Conservation (phyloP, 2,797 vertebrate species). For the Taenioides sp. region DNA sequence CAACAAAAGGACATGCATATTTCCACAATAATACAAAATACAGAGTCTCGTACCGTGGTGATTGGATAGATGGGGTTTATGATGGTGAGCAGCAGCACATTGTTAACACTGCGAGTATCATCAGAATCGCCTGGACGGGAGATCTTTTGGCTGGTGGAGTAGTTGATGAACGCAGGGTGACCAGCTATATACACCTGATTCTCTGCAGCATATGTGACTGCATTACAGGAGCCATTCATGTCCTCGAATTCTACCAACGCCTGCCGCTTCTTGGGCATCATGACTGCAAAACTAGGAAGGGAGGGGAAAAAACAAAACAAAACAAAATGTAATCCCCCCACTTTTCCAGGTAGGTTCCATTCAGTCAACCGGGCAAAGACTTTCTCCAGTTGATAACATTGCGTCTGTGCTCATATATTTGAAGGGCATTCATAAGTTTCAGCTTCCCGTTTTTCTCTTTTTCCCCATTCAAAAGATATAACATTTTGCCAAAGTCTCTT, state of each 20-base stretch:
- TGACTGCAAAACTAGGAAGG: conserved; percentile 86
- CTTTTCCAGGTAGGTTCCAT: no score
- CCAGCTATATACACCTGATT: conserved; percentile 95
- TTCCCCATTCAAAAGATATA: no score
- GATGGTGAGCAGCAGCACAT: conserved; percentile 92
- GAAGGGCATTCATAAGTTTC: no score
- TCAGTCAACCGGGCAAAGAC: no score
- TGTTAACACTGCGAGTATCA: conserved; percentile 91
- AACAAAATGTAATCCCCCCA: no score
- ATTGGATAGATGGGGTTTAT: conserved; percentile 91
- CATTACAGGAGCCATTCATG: conserved; percentile 88
- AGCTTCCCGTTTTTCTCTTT: no score
- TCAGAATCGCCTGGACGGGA: conserved; percentile 90
- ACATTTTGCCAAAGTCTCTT: no score
- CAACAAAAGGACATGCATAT: background rate
- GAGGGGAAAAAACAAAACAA: background rate
- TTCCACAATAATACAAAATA: background rate
- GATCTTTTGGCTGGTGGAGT: conserved; percentile 97
- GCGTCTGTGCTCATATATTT: no score
- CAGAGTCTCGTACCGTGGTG: conserved; percentile 69
- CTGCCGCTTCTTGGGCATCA: conserved; percentile 97
- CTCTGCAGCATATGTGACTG: conserved; percentile 91
- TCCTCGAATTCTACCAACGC: conserved; percentile 95
- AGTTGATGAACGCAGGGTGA: conserved; percentile 94
- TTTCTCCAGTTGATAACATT: no score